phyloP scores from a whole-genome alignment of 2,888 invertebrate genomes.

The Tachina fera region DNA sequence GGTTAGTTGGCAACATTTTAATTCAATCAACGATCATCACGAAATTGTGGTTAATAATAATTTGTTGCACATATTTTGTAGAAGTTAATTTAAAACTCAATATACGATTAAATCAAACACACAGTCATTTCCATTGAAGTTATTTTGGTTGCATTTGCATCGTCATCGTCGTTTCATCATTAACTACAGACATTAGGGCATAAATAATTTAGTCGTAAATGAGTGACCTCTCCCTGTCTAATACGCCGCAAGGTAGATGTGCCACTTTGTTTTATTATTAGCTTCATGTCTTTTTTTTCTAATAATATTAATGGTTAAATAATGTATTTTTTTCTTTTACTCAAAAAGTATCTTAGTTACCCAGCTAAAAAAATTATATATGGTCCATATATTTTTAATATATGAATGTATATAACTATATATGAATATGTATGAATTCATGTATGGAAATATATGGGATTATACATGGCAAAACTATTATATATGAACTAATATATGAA shows the following conservation, averaged over 20 bases:
- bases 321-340: no score
- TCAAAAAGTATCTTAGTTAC: no score
- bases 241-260: neutral
- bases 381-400: no score
- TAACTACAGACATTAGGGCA: neutral
- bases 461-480: no score
- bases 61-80: neutral
- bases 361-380: no score
- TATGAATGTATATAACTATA: no score
- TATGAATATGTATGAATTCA: no score
- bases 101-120: neutral
- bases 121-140: slow-evolving; percentile 21
- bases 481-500: no score
- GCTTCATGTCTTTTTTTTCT: neutral
- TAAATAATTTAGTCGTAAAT: slow-evolving; percentile 18
- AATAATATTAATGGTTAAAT: neutral
- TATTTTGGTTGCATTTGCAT: slow-evolving; percentile 43
- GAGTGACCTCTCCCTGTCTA: neutral
- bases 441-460: no score
- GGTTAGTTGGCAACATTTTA: neutral
- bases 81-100: slow-evolving; percentile 4
- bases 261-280: neutral
- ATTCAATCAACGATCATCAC: slow-evolving; percentile 39
- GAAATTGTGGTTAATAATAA: slow-evolving; percentile 22
- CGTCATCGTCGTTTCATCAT: slow-evolving; percentile 26